Base-by-base conservation (phyloP, 92 coral and sea anemone genomes). In the Parazoanthus darwini region DNA sequence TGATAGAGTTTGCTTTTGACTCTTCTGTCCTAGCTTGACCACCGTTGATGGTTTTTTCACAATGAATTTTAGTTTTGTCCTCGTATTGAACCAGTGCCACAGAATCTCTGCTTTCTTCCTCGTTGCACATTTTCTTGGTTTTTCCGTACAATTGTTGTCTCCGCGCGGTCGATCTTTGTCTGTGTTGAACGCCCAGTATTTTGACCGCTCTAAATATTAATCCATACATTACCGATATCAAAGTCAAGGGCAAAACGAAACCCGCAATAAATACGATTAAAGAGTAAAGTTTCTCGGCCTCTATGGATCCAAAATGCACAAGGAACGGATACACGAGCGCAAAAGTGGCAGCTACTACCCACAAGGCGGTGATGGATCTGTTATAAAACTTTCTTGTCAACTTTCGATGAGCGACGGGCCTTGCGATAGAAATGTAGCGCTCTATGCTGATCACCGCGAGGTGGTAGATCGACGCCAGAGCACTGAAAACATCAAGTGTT, bases 361-460 rank as follows among this genome's bases (percentile, higher is more conserved):
- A 84, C 13, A 73, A 42, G 14, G 79, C 68, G 16, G 75, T 51
- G 42, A 84, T 84, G 22, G 87, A 39, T 68, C 79, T 84, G 36
- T 84, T 71, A 68, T 84, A 84, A 73, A 84, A 84, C n/a, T 84
- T 84, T 20, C 67, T 71, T n/a, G 87, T 84, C n/a, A 84, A 46
- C 44, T 71, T 48, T 26, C 87, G 79, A 18, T 84, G 87, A 25
- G 42, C n/a, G 6, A 84, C 63, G 2, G 87, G 87, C 22, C 78
- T 72, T 46, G 79, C 23, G 9, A 84, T 84, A 26, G 87, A 84
- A 15, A 84, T 25, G 16, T 84, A 84, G 18, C 87, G 38, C 23
- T 84, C 87, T 0, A 84, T n/a, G 59, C 87, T 84, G n/a, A 84
- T 84, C 14, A 46, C 65, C 1, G 78, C 75, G 3, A 84, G 87